Base-by-base conservation (phyloP, 2,113 vertebrate genomes). In the Romanogobio albipinnatus region DNA sequence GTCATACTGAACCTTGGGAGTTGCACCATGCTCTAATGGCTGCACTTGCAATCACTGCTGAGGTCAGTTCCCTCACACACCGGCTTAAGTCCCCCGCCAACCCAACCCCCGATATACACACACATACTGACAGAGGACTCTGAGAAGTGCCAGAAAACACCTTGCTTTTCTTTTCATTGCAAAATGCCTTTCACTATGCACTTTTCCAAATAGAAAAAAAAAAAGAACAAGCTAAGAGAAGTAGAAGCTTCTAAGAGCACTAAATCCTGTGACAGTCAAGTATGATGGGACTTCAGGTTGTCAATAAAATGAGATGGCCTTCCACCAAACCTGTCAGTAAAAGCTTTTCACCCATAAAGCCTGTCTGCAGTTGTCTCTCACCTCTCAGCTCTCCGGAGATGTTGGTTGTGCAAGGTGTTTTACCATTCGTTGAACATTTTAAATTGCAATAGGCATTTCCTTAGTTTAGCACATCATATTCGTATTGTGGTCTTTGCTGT, bases 1-100 rank as follows among this genome's bases (percentile, higher is more conserved):
- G 87, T 93, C 90, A 89, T 8, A 43, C 24, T 59, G 13, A 73
- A 87, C 90, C 87, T 85, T 74, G 89, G 84, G 85, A 90, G 81
- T 82, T 49, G 66, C 89, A 85, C 85, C 83, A 92, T 45, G 85
- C 92, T 90, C 84, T 74, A 86, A 29, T 83, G 66, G 89, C 80
- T 84, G 78, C 59, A 85, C 83, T 85, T 87, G 76, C 68, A 78
- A 85, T 80, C 36, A 76, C 83, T 45, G 59, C 87, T 89, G 33
- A 90, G 26, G 17, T 86, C 82, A 89, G 87, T 82, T 84, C 64
- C 29, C 47, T 83, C 76, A 80, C 66, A 66, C 62, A 53, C 6
- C 17, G 47, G 51, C 68, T 85, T 51, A 76, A 70, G 58, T 51
- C 45, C 24, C 10, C 43, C 49, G 10, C 26, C 45, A 19, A n/a